Percentiles rank a stretch among this genome's conserved stretches.
Conservation (phyloP, 2,113 vertebrate genomes). For the Apodemus sylvaticus region DNA sequence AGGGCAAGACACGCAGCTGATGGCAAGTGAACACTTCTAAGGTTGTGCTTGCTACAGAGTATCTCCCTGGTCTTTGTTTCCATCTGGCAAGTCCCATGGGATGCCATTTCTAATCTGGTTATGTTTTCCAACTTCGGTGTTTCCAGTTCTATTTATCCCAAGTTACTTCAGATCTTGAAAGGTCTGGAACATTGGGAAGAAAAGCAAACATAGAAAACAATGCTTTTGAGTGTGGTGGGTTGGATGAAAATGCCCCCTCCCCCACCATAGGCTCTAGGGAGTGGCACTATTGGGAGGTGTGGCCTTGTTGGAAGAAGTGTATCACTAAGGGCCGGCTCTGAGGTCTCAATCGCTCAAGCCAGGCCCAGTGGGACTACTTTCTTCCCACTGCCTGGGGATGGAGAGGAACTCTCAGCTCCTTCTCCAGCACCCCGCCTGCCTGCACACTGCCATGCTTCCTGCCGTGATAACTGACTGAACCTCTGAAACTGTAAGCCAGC, state of each 20-base stretch:
- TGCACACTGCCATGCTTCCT: neutral
- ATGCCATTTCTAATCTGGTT: neutral
- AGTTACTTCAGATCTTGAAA: constrained; percentile 33
- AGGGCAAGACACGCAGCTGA: neutral
- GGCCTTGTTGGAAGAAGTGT: neutral
- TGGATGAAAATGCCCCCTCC: neutral
- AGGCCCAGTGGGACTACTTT: neutral
- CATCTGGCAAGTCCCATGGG: neutral
- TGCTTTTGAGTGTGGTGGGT: neutral
- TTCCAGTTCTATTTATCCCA: constrained; percentile 16
- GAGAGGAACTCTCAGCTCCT: neutral
- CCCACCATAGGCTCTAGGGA: neutral
- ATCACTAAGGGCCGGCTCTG: neutral
- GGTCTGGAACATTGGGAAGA: neutral
- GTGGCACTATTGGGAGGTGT: neutral
- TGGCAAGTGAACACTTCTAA: neutral
- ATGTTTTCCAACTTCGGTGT: constrained; percentile 15
- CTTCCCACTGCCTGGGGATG: neutral
- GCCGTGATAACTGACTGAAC: neutral
- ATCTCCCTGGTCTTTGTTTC: neutral
- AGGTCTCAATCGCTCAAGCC: neutral
- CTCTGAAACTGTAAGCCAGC: neutral
- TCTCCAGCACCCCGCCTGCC: neutral
- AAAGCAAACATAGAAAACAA: neutral
- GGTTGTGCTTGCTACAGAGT: neutral